phyloP scores from a whole-genome alignment of 2,797 vertebrate species.

The Amblyopsis hoosieri region DNA sequence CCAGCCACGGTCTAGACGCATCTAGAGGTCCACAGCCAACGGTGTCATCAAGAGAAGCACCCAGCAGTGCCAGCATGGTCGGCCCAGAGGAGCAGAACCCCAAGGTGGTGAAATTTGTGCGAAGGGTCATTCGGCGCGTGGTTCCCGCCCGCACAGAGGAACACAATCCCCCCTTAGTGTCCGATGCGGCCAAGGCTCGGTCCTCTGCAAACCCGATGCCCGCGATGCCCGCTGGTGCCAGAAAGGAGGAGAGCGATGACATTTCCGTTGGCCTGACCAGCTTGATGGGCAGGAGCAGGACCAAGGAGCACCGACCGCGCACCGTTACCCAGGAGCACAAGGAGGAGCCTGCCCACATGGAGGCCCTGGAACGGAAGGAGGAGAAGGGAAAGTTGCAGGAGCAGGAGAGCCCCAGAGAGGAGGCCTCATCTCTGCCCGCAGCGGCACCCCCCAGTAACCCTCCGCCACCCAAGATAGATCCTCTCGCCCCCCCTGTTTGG shows the following conservation, averaged over 20 bases:
- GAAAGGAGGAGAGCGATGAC: slow-evolving; percentile 80
- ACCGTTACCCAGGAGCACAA: slow-evolving; percentile 76
- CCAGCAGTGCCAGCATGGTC: slow-evolving; percentile 50
- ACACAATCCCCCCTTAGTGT: slow-evolving; percentile 26
- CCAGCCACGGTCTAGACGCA: slow-evolving; percentile 47
- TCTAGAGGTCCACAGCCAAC: slow-evolving; percentile 44
- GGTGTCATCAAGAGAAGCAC: slow-evolving; percentile 41
- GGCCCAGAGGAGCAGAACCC: slow-evolving; percentile 52
- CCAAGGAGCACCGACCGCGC: slow-evolving; percentile 86
- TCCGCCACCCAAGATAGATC: slow-evolving; percentile 35
- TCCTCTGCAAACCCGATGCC: slow-evolving; percentile 54
- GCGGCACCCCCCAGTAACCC: slow-evolving; percentile 11
- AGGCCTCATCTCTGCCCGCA: slow-evolving; percentile 17
- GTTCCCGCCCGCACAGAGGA: slow-evolving; percentile 74
- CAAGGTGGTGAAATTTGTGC: slow-evolving; percentile 78
- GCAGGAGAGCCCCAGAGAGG: slow-evolving; percentile 22
- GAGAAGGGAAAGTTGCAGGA: slow-evolving; percentile 31
- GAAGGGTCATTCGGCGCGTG: slow-evolving; percentile 84
- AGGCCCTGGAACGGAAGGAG: slow-evolving; percentile 43
- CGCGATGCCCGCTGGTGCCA: slow-evolving; percentile 13
- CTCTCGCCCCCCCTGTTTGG: slow-evolving; percentile 8
- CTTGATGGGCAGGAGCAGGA: slow-evolving; percentile 88
- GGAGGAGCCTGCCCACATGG: slow-evolving; percentile 47
- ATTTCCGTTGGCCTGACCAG: slow-evolving; percentile 87
- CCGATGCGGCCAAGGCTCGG: slow-evolving; percentile 51